Evolutionary conservation across 2,113 vertebrate genomes (phyloP).

Genomic region (Cyanistes caeruleus): DNA sequence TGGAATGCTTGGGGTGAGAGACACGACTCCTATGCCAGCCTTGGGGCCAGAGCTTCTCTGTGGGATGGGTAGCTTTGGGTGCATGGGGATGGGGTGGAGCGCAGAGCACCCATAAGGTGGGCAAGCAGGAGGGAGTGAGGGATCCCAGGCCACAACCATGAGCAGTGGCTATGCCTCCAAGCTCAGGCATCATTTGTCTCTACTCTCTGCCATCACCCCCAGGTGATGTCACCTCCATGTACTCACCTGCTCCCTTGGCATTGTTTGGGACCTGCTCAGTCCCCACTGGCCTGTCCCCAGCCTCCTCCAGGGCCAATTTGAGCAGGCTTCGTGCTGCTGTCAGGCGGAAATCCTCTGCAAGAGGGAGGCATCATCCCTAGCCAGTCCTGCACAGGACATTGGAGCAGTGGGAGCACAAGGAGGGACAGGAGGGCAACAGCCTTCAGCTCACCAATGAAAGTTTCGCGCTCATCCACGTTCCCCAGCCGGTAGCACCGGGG

Average conservation of each 20-base stretch:
- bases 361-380: not conserved
- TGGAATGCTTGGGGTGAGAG: not conserved
- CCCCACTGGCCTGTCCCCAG: not conserved
- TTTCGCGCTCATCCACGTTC: constrained; percentile 80
- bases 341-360: constrained; percentile 88
- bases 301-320: constrained; percentile 81
- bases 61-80: not conserved
- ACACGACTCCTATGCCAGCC: not conserved
- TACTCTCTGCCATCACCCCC: not conserved
- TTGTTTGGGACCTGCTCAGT: not conserved
- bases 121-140: not conserved
- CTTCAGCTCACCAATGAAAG: constrained; percentile 84
- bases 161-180: not conserved
- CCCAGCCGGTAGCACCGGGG: constrained; percentile 89
- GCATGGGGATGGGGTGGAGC: too few species aligned
- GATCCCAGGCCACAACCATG: not conserved
- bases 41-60: not conserved
- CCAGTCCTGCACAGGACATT: not conserved
- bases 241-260: not conserved
- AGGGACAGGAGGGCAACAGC: not conserved
- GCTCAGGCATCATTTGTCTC: not conserved
- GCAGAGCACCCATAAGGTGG: not conserved
- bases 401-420: not conserved
- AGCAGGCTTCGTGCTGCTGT: constrained; percentile 90
- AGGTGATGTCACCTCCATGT: not conserved